A percentile compares a stretch with the other conserved stretches of the same genome.
phyloP scores from a whole-genome alignment of 2,113 vertebrate species.

The Sylvietta virens region DNA sequence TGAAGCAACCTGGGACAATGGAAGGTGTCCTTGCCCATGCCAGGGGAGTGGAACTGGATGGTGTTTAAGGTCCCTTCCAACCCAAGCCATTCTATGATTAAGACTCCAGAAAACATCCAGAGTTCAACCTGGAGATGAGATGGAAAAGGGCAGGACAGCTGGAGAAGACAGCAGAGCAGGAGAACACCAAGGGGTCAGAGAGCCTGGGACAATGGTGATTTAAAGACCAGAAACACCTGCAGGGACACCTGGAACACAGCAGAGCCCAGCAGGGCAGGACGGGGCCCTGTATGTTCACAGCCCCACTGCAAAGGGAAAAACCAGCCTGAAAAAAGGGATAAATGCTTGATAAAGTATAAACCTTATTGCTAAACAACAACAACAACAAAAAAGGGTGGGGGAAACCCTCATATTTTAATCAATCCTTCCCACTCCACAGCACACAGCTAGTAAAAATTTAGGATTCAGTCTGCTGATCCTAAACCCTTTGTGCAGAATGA shows the following conservation, averaged over 20 bases:
- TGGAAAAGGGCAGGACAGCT: neutral
- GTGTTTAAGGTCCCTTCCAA: neutral
- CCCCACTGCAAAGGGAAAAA: neutral
- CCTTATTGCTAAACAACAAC: neutral
- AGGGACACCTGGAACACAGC: neutral
- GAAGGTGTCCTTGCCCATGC: neutral
- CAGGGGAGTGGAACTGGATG: neutral
- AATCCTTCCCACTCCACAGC: neutral
- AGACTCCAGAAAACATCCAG: neutral
- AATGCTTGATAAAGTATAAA: neutral
- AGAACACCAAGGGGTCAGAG: neutral
- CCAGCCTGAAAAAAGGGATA: neutral
- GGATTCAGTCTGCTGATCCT: neutral
- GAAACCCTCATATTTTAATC: neutral
- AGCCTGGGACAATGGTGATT: neutral
- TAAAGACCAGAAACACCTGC: neutral
- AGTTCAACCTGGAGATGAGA: neutral
- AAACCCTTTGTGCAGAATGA: neutral
- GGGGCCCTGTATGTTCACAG: accelerated
- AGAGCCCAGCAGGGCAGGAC: neutral
- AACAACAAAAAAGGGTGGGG: too few relatives aligned
- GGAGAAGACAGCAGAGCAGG: neutral
- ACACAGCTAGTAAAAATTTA: neutral
- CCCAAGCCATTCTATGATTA: neutral
- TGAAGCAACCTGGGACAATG: neutral